phyloP scores from a whole-genome alignment of 2,113 vertebrate genomes.

The Columba janthina region DNA sequence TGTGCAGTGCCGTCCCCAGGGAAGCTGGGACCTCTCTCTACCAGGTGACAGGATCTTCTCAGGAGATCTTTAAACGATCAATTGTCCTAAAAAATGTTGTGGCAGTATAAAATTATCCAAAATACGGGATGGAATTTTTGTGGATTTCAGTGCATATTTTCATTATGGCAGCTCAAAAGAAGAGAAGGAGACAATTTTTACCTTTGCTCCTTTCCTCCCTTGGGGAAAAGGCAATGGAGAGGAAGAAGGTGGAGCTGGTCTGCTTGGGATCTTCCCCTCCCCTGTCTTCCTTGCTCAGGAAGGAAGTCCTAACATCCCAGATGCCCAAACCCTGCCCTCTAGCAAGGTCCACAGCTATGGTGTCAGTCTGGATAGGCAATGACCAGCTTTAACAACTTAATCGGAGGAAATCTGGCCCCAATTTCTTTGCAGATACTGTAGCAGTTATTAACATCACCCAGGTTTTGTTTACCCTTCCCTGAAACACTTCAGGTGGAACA shows the following conservation, averaged over 20 bases:
- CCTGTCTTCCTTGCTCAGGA: neutral
- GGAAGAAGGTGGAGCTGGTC: neutral
- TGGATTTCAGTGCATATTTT: too few relatives aligned
- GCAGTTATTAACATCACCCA: fast-evolving
- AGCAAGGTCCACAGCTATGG: neutral
- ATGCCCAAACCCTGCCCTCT: neutral
- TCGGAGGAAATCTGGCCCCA: neutral
- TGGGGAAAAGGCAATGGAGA: neutral
- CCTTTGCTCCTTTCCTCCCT: neutral
- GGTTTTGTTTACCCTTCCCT: neutral
- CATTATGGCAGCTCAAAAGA: too few relatives aligned
- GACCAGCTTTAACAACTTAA: neutral
- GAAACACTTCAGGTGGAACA: neutral
- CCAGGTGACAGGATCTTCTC: too few relatives aligned
- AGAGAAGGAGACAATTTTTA: too few relatives aligned
- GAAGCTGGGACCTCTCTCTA: too few relatives aligned
- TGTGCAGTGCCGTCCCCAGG: too few relatives aligned
- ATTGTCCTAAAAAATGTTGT: too few relatives aligned
- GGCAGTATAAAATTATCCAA: too few relatives aligned
- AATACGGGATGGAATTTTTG: too few relatives aligned
- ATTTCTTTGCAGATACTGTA: neutral
- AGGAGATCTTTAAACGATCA: too few relatives aligned
- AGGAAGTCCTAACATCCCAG: neutral
- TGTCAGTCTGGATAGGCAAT: neutral
- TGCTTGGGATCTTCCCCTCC: neutral